Evolutionary conservation across 2,113 vertebrate genomes (phyloP).

Genomic region (Cyprinodon brontotheroides): DNA sequence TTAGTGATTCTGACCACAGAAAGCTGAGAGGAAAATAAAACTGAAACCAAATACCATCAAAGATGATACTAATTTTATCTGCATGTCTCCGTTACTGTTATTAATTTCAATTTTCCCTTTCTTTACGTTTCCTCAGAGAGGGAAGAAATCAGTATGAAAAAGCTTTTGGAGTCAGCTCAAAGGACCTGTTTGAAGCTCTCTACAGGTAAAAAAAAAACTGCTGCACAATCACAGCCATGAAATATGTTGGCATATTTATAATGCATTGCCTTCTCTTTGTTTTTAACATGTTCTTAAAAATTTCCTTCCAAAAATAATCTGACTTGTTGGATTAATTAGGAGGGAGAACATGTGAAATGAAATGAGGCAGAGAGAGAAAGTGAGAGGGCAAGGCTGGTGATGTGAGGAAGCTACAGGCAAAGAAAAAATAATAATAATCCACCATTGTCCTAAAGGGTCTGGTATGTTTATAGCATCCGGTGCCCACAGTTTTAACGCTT

Average conservation of each 20-base stretch:
- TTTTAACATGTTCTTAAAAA: slow-evolving; percentile 35
- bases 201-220: slow-evolving; percentile 83
- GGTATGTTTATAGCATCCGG: slow-evolving; percentile 41
- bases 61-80: background rate
- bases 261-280: slow-evolving; percentile 39
- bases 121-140: slow-evolving; percentile 75
- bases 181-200: slow-evolving; percentile 85
- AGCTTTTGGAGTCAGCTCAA: slow-evolving; percentile 81
- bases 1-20: slow-evolving; percentile 11
- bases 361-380: background rate
- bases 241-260: slow-evolving; percentile 35
- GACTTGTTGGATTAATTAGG: slow-evolving; percentile 42
- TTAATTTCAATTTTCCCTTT: background rate
- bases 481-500: slow-evolving; percentile 58
- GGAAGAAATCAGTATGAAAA: slow-evolving; percentile 85
- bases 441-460: slow-evolving; percentile 59
- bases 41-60: background rate
- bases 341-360: slow-evolving; percentile 24
- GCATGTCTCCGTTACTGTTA: background rate
- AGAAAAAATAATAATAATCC: slow-evolving; percentile 14
- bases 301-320: background rate
- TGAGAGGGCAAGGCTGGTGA: slow-evolving; percentile 22
- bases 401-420: slow-evolving; percentile 37
- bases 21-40: background rate
- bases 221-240: slow-evolving; percentile 1